These are phyloP conservation scores for Drosophila subsilvestris DNA, from an alignment of 2,888 invertebrate genomes.

Conservation along the genomic window DNA sequence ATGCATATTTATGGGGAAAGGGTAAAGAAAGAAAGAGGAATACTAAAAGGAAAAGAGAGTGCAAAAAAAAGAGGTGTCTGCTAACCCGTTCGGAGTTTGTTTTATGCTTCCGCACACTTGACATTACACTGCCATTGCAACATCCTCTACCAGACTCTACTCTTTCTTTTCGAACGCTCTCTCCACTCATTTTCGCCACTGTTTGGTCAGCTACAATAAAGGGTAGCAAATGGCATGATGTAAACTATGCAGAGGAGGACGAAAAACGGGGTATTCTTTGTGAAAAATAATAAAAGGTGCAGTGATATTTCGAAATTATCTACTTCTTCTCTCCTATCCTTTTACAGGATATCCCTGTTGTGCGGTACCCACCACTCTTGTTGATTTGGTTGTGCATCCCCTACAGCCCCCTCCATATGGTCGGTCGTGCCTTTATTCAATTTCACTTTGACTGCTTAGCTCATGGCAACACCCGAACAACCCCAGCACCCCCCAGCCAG, in stretches of 20 bases:
- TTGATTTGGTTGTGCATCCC: slow-evolving; percentile 39
- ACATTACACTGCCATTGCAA: slow-evolving; percentile 70
- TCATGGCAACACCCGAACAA: slow-evolving; percentile 24
- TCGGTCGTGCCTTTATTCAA: slow-evolving; percentile 70
- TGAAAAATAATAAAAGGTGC: too few species aligned
- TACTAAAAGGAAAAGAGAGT: slow-evolving; percentile 11
- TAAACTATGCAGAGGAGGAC: too few species aligned
- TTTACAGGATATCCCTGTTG: background rate
- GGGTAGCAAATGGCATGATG: too few species aligned
- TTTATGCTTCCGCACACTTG: slow-evolving; percentile 78
- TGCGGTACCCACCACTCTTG: background rate
- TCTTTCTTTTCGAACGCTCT: background rate
- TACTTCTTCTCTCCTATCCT: too few species aligned
- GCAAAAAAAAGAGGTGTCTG: slow-evolving; percentile 47
- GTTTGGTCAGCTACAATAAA: background rate
- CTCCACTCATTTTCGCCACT: slow-evolving; percentile 4
- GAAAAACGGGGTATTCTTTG: too few species aligned
- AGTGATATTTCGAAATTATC: slow-evolving; percentile 1
- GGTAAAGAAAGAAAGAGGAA: background rate
- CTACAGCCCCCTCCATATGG: slow-evolving; percentile 2
- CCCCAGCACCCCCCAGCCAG: background rate
- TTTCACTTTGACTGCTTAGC: slow-evolving; percentile 69
- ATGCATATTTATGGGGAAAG: slow-evolving; percentile 4
- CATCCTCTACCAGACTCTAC: slow-evolving; percentile 26
- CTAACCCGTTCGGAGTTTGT: slow-evolving; percentile 76